Base-by-base conservation (phyloP, 1,140 invertebrate species). In the Vanessa atalanta region DNA sequence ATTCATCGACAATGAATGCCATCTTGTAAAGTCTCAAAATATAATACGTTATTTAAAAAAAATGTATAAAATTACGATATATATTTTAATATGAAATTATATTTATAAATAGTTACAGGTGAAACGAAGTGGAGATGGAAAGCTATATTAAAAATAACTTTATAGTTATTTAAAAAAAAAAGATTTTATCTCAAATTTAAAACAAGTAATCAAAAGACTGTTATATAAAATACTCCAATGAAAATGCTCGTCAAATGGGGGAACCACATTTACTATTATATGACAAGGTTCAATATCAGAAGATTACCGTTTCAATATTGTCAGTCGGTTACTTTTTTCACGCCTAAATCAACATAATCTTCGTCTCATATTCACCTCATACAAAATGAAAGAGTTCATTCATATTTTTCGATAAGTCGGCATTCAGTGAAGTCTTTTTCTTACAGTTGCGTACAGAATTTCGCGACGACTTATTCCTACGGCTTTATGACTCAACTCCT, bases 401-500 rank as follows among this genome's bases (percentile, higher is more conserved):
- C 68, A 75, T 75, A 75, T 71, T 76, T 70, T 71, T 73, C 68
- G 72, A 72, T 72, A 75, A 65, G 68, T 65, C 63, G 55, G 48
- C 47, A 66, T 65, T 76, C 55, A 75, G 51, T 65, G 53, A 66
- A 60, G 73, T 31, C 13, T 66, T 80, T 77, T 71, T 77, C 67
- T 85, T 87, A 53, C 83, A 92, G 90, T 75, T 91, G 88, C 71
- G 89, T 91, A 51, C 82, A 92, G 81, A 88, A 90, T 76, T 92
- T 92, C 73, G 81, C 83, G 11, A 72, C 61, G 55, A 92, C 89
- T 70, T 92, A 92, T 83, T 85, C 88, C 14, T 91, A 90, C 64
- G 90, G 90, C 53, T 92, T 92, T 82, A 87, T 90, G 87, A 92
- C 89, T 65, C 90, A 91, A 85, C 85, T 92, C 14, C 73, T 91